Conservation (phyloP, 2,113 vertebrate species). For the Rhinolophus sinicus region DNA sequence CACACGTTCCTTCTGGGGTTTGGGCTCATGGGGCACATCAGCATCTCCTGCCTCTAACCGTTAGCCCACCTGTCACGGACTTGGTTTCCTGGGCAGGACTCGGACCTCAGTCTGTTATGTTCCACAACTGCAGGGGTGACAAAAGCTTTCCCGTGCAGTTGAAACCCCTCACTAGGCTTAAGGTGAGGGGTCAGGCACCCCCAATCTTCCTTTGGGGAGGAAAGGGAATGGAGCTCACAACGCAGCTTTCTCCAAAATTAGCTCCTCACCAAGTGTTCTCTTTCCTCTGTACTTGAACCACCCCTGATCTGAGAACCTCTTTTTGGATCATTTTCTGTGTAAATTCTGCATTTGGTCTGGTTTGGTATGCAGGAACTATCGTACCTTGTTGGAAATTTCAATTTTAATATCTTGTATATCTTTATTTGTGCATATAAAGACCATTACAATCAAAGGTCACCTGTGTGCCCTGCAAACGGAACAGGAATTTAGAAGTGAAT, state of each 20-base stretch:
- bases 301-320: background rate
- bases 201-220: background rate
- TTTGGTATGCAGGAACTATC: background rate
- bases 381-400: background rate
- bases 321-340: background rate
- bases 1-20: fast-evolving
- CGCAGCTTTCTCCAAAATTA: background rate
- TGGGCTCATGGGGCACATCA: background rate
- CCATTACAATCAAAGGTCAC: background rate
- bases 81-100: background rate
- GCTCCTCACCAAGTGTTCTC: background rate
- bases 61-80: background rate
- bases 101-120: background rate
- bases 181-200: background rate
- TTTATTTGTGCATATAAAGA: background rate
- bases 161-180: background rate
- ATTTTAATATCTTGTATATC: background rate
- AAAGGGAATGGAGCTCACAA: background rate
- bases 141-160: background rate
- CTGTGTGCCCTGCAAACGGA: background rate
- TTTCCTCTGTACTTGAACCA: background rate
- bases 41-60: background rate
- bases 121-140: background rate
- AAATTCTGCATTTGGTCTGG: background rate
- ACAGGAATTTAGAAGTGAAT: background rate